phyloP scores from a whole-genome alignment of 2,113 vertebrate genomes.

The Esox niger region DNA sequence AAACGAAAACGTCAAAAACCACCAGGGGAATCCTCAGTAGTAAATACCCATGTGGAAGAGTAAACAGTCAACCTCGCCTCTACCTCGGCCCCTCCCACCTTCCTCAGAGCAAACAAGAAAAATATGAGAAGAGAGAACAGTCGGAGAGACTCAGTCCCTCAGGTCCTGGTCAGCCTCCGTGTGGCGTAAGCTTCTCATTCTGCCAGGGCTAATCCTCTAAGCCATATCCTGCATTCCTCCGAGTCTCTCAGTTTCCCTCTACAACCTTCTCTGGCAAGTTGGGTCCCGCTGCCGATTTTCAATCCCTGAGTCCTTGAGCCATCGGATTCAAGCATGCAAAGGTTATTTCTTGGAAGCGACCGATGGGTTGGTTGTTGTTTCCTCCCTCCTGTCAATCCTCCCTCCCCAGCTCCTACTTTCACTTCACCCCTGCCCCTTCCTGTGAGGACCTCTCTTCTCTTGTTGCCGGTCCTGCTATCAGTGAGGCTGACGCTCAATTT shows the following conservation, averaged over 20 bases:
- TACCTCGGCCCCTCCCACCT: neutral
- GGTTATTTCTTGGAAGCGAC: neutral
- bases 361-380: conserved; percentile 10
- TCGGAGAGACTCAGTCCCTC: conserved; percentile 2
- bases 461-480: neutral
- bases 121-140: neutral
- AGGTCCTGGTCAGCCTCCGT: conserved; percentile 15
- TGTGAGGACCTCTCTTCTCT: neutral
- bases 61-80: neutral
- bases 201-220: conserved; percentile 32
- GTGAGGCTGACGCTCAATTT: neutral
- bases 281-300: conserved; percentile 1
- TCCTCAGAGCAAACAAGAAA: neutral
- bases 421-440: neutral
- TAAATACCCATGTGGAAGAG: neutral
- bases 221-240: conserved; percentile 31
- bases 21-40: neutral
- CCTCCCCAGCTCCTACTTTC: neutral
- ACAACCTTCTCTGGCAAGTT: neutral
- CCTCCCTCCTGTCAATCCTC: neutral
- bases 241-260: neutral
- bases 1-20: conserved; percentile 11
- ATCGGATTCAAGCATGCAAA: neutral
- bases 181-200: conserved; percentile 26
- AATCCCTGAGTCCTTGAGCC: neutral